Evolutionary conservation across 2,888 invertebrate species (phyloP), one percentile per base, ranked within the genome.

Genomic region (Harmothoe impar): DNA sequence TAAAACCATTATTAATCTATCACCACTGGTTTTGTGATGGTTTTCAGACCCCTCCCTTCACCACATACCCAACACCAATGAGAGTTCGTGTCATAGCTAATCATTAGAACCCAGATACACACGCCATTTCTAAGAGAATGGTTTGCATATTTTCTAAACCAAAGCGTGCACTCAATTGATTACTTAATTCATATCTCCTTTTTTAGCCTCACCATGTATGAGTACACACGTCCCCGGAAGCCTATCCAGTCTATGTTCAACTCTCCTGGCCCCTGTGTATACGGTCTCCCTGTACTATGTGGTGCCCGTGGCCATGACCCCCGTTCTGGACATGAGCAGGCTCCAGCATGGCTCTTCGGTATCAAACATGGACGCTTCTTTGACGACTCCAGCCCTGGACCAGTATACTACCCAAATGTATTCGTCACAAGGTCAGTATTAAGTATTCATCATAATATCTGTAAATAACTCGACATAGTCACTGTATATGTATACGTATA

Each of bases 311-410:
- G 72, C 0, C 90, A 90, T 43, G 90, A 90, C n/a, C 90, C 90
- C 35, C 62, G 90, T 20, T 86, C 85, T 12, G 68, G n/a, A 1
- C 81, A 90, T 15, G 33, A 43, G 68, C 85, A 86, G 68, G 20
- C 51, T 0, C 90, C 90, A 12, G 84, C 90, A 3, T 90, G 86
- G 85, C 62, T 52, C 17, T 90, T 90, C 29, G 90, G 90, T 25
- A 85, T 90, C 56, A 90, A 90, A 77, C 90, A 90, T 43, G 85
- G 68, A n/a, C 56, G 56, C n/a, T 68, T 90, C 62, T 84, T 86
- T 29, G 86, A 90, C 25, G 90, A 90, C 29, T 17, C 85, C 52
- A 85, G 85, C 52, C 90, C 90, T 7, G 90, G 90, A 10, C 90
- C 90, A 0, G 90, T 90, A 20, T 85, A 90, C 68, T 85, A 86